Conservation (phyloP, 2,113 vertebrate species). For the Enhydra lutris region DNA sequence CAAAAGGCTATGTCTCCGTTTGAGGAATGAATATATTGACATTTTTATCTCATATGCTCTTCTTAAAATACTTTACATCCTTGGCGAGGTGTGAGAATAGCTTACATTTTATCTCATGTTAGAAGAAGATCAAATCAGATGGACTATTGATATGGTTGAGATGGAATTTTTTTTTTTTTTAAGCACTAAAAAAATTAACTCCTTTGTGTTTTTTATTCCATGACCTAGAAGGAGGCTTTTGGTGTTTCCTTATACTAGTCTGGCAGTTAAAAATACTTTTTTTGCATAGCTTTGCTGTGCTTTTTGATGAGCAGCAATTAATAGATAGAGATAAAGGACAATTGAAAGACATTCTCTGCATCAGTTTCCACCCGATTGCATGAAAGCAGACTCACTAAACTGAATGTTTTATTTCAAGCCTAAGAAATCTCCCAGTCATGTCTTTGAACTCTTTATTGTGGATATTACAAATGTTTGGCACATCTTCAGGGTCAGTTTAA, state of each 20-base stretch:
- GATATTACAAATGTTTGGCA: slow-evolving; percentile 83
- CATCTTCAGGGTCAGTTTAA: slow-evolving; percentile 82
- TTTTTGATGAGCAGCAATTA: slow-evolving; percentile 62
- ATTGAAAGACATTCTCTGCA: slow-evolving; percentile 67
- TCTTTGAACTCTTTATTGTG: slow-evolving; percentile 78
- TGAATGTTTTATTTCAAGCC: slow-evolving; percentile 76
- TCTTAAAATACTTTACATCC: slow-evolving; percentile 31
- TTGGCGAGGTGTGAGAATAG: not conserved
- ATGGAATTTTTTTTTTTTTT: not conserved
- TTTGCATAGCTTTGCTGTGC: not conserved
- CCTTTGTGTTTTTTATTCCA: not conserved
- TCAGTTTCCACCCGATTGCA: slow-evolving; percentile 1
- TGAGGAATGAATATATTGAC: not conserved
- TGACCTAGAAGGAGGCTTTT: not conserved
- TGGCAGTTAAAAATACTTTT: slow-evolving; percentile 40
- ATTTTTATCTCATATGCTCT: not conserved
- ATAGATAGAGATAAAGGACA: slow-evolving; percentile 70
- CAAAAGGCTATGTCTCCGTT: not conserved
- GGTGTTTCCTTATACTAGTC: not conserved
- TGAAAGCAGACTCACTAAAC: slow-evolving; percentile 74
- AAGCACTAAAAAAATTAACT: not conserved
- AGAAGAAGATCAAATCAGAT: slow-evolving; percentile 40
- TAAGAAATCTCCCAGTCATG: slow-evolving; percentile 72
- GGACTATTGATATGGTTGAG: not conserved
- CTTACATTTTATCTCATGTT: not conserved